Base-by-base conservation (phyloP, 2,113 vertebrate genomes). In the Ibidorhyncha struthersii region DNA sequence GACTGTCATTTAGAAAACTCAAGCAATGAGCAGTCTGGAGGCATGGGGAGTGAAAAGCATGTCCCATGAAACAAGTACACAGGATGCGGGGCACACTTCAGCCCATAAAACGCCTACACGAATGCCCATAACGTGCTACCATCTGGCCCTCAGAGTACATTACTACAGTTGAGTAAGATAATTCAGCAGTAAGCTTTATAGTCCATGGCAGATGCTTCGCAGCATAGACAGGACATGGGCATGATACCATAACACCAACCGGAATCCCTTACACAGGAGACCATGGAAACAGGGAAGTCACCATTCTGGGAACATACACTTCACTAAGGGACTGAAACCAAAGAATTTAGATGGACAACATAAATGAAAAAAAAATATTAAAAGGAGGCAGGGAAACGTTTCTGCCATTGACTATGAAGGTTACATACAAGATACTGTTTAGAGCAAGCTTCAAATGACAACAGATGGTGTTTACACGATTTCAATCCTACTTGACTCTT, bases 231-330 rank as follows among this genome's bases (percentile, higher is more conserved):
- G 27, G 32, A 47, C 23, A 66, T 6, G 32, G 30, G 12, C 59
- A n/a, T 6, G 58, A 45, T 10, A 71, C 4, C 1, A 0, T 38
- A 59, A 74, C 52, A 61, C 10, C 40, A 85, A 11, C 11, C 0
- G 1, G 32, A 95, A 77, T 27, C 7, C 23, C 19, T 82, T 15
- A 30, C 23, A 53, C 2, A 3, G 27, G 49, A 50, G 23, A 56
- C 12, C n/a, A 27, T 0, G 0, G 10, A 59, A 38, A 8, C 11
- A 52, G 26, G 14, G 41, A 76, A 6, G 1, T 12, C 6, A 3
- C 11, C 38, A 11, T 62, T 58, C 70, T 80, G 81, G 89, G 38
- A 94, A 82, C 18, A 30, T 4, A 40, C 25, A 52, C 6, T 23
- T 80, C 36, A 77, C 32, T 38, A 50, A 22, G 20, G 11, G 29